A percentile compares a stretch with the other conserved stretches of the same genome.
Evolutionary conservation across 2,797 vertebrate genomes (phyloP).

Genomic region (Enteromius unitaeniatus): DNA sequence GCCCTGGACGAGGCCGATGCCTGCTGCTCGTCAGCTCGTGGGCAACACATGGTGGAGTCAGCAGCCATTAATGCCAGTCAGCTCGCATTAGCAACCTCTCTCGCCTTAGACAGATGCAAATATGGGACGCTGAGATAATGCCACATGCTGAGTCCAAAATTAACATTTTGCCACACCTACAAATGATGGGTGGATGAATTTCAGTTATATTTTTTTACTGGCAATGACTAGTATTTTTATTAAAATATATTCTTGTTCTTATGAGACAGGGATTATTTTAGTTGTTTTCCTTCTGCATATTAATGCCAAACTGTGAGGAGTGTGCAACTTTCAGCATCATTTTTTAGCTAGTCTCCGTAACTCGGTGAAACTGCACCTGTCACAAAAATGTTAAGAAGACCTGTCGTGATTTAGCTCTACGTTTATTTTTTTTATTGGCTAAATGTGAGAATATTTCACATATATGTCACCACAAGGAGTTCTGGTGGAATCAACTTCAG

Average conservation of each 20-base stretch:
- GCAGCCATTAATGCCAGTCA: slow-evolving; percentile 64
- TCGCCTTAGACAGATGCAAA: slow-evolving; percentile 25
- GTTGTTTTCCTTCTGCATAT: neutral
- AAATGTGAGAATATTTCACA: slow-evolving; percentile 20
- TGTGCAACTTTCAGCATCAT: slow-evolving; percentile 5
- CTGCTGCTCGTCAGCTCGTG: slow-evolving; percentile 53
- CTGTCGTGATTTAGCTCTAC: neutral
- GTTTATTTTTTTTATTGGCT: neutral
- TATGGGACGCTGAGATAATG: neutral
- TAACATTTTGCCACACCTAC: slow-evolving; percentile 2
- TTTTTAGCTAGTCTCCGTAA: neutral
- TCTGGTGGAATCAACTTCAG: neutral
- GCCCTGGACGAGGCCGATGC: slow-evolving; percentile 39
- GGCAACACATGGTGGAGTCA: slow-evolving; percentile 58
- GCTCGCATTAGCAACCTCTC: slow-evolving; percentile 50
- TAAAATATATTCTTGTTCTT: neutral
- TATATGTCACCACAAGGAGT: neutral
- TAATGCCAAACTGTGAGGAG: slow-evolving; percentile 1
- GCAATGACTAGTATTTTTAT: neutral
- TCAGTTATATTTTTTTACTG: neutral
- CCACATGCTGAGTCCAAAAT: neutral
- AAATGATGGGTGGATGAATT: neutral
- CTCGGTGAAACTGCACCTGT: slow-evolving; percentile 1
- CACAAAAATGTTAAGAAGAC: neutral
- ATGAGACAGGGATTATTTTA: neutral